Percentiles rank a stretch among this genome's conserved stretches.
phyloP scores from a whole-genome alignment of 2,888 invertebrate species.

The Lottia scabra region DNA sequence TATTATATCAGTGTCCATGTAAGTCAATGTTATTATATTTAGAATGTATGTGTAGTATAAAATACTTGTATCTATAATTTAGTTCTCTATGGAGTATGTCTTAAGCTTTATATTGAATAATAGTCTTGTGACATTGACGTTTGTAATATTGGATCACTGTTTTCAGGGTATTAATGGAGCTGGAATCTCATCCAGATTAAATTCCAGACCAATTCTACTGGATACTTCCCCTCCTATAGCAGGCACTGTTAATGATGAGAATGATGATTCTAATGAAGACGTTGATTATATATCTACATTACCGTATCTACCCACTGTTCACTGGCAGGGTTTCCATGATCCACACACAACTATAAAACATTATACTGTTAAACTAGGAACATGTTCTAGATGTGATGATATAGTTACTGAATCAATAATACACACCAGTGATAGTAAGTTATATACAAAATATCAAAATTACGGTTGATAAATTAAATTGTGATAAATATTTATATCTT shows the following conservation, averaged over 20 bases:
- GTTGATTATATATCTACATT: background rate
- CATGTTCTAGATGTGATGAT: slow-evolving; percentile 33
- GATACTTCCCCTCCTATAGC: slow-evolving; percentile 15
- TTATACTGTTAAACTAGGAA: slow-evolving; percentile 36
- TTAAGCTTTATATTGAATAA: too few species aligned
- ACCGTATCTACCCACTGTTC: slow-evolving; percentile 24
- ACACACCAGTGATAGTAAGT: too few species aligned
- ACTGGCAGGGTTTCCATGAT: slow-evolving; percentile 39
- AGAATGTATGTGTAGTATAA: too few species aligned
- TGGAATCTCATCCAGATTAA: slow-evolving; percentile 1
- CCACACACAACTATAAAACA: slow-evolving; percentile 32
- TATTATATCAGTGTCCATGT: slow-evolving; percentile 32
- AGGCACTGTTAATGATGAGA: slow-evolving; percentile 17
- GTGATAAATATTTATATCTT: too few species aligned
- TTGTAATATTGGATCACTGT: background rate
- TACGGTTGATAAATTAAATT: too few species aligned
- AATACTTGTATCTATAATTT: too few species aligned
- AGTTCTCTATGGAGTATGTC: too few species aligned
- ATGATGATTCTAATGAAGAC: background rate
- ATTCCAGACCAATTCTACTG: slow-evolving; percentile 12
- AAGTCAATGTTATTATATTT: background rate
- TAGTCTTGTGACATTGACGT: too few species aligned
- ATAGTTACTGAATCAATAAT: background rate
- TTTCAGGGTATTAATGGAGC: slow-evolving; percentile 17
- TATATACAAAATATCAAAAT: too few species aligned